Percentiles rank a stretch among this genome's conserved stretches.
Conservation (phyloP, 2,888 invertebrate species). For the Neoaliturus tenellus region DNA sequence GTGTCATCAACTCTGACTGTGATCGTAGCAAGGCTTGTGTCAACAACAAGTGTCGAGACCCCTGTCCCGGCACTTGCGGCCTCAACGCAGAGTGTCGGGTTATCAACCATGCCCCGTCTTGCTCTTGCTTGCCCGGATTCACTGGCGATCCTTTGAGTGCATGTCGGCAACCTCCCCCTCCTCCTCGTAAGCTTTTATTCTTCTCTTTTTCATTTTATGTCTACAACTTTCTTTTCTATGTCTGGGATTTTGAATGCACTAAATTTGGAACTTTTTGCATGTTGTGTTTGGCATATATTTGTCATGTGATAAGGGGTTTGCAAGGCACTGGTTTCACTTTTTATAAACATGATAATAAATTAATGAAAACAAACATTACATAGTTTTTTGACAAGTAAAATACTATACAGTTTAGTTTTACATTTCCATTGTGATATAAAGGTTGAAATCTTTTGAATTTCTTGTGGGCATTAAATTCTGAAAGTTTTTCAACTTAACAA, state of each 20-base stretch:
- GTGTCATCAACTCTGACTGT: slow-evolving; percentile 92
- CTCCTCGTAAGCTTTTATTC: slow-evolving; percentile 70
- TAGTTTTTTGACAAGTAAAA: no score
- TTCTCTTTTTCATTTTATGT: neutral
- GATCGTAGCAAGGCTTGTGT: slow-evolving; percentile 84
- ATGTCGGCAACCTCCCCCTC: slow-evolving; percentile 77
- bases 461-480: no score
- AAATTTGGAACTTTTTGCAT: neutral
- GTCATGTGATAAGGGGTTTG: no score
- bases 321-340: no score
- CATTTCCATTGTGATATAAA: no score
- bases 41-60: slow-evolving; percentile 90
- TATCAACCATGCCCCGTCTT: slow-evolving; percentile 88
- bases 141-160: slow-evolving; percentile 87
- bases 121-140: slow-evolving; percentile 83
- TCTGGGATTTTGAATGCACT: neutral
- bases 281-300: slow-evolving; percentile 5
- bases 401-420: no score
- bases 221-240: slow-evolving; percentile 37
- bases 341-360: no score
- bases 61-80: slow-evolving; percentile 89
- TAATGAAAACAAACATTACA: no score
- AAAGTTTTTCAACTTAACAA: no score
- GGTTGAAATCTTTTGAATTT: no score
- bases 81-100: slow-evolving; percentile 90